Percentiles rank a stretch among this genome's conserved stretches.
Evolutionary conservation across 2,113 vertebrate species (phyloP).

Genomic region (Chloropsis hardwickii): DNA sequence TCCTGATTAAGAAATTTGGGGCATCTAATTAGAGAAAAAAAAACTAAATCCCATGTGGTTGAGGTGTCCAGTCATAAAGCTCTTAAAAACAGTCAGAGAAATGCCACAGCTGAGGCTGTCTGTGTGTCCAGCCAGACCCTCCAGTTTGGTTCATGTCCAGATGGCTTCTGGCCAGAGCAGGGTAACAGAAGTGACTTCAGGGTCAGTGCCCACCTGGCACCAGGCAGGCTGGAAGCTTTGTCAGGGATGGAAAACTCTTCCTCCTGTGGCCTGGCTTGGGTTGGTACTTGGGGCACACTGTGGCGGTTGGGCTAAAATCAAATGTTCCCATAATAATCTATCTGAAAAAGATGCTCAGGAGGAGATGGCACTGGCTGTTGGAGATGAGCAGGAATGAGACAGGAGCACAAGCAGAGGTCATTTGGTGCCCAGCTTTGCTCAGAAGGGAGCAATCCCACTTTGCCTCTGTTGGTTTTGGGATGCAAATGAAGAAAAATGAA

Average conservation of each 20-base stretch:
- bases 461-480: background rate
- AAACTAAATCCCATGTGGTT: background rate
- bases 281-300: rapidly evolving
- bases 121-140: background rate
- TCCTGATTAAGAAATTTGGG: background rate
- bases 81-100: background rate
- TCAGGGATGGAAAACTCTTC: background rate
- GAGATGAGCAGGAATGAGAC: background rate
- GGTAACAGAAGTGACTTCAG: background rate
- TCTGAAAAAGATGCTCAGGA: background rate
- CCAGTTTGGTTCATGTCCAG: no score
- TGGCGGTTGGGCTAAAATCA: background rate
- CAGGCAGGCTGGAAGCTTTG: background rate
- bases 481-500: background rate
- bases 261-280: background rate
- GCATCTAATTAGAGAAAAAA: background rate
- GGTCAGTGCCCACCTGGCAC: background rate
- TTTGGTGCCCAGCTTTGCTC: background rate
- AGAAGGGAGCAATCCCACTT: background rate
- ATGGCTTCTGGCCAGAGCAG: rapidly evolving
- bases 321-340: background rate
- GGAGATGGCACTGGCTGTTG: background rate
- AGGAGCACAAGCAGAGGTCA: background rate
- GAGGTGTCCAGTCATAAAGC: background rate
- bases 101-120: rapidly evolving